Evolutionary conservation across 2,797 vertebrate species (phyloP).

Genomic region (Lacerta agilis): DNA sequence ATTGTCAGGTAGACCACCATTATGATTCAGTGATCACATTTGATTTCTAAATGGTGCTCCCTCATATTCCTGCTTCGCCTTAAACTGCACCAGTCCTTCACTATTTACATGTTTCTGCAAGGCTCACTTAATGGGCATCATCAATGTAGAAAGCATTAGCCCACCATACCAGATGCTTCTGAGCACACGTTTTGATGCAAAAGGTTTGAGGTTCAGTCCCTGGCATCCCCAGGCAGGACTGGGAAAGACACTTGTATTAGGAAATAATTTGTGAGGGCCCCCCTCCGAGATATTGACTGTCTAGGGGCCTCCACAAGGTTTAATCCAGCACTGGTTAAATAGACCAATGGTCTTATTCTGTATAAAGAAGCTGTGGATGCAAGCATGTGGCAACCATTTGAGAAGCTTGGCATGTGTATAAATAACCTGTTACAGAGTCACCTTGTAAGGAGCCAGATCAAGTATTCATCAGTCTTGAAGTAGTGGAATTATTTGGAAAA

Average conservation of each 20-base stretch:
- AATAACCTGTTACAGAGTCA: background rate
- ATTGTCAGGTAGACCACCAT: too few species aligned
- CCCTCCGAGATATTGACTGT: too few species aligned
- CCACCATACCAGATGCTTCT: too few species aligned
- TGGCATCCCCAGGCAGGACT: background rate
- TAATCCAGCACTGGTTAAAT: background rate
- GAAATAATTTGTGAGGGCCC: too few species aligned
- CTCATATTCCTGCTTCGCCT: too few species aligned
- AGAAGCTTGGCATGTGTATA: background rate
- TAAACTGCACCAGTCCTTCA: too few species aligned
- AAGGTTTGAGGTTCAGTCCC: background rate
- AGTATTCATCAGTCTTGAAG: background rate
- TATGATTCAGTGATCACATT: background rate
- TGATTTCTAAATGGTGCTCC: too few species aligned
- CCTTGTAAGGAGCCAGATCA: background rate
- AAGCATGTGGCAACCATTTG: background rate
- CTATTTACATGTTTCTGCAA: too few species aligned
- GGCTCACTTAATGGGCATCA: too few species aligned
- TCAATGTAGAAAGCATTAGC: too few species aligned
- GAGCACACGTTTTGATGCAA: background rate
- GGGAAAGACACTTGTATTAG: background rate
- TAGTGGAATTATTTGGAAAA: background rate
- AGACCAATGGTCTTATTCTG: background rate
- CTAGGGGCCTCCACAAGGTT: too few species aligned
- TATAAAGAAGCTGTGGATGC: background rate